These are phyloP conservation scores for Arbacia lixula DNA, from an alignment of 53 echinoderm and acorn worm genomes.

Conservation along the genomic window DNA sequence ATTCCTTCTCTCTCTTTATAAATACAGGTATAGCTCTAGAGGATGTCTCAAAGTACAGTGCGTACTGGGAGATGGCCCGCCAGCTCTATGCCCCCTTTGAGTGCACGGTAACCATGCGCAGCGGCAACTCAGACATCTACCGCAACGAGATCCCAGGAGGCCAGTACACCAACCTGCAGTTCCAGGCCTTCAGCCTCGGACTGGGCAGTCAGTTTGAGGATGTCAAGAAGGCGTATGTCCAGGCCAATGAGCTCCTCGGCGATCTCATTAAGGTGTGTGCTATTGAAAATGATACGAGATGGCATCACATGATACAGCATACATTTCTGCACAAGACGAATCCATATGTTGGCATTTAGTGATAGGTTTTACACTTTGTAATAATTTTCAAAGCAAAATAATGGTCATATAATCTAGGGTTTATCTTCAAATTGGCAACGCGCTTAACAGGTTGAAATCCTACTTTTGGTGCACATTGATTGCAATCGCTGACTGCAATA, in stretches of 20 bases:
- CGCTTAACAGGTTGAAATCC: no score
- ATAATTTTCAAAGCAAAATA: no score
- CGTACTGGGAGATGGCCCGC: constrained; percentile 93
- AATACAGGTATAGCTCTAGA: constrained; percentile 93
- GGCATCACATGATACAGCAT: no score
- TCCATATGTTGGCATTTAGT: no score
- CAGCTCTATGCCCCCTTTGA: constrained; percentile 99
- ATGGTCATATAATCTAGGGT: no score
- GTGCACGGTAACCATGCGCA: constrained; percentile 93
- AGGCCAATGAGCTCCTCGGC: constrained; percentile 89
- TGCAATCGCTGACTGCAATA: no score
- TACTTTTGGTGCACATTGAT: no score
- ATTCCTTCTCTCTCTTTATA: no score
- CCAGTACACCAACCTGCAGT: constrained; percentile 98
- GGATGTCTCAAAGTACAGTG: constrained; percentile 89
- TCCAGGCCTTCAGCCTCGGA: constrained; percentile 96
- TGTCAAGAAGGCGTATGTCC: constrained; percentile 93
- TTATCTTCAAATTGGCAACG: no score
- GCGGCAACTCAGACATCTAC: constrained; percentile 97
- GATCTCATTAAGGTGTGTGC: constrained; percentile 94
- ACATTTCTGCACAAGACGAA: no score
- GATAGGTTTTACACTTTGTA: no score
- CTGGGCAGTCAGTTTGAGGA: constrained; percentile 96
- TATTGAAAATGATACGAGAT: no score
- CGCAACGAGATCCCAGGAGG: constrained; percentile 96